Evolutionary conservation across 2,888 invertebrate genomes (phyloP).

Genomic region (Anthoptus insignis): DNA sequence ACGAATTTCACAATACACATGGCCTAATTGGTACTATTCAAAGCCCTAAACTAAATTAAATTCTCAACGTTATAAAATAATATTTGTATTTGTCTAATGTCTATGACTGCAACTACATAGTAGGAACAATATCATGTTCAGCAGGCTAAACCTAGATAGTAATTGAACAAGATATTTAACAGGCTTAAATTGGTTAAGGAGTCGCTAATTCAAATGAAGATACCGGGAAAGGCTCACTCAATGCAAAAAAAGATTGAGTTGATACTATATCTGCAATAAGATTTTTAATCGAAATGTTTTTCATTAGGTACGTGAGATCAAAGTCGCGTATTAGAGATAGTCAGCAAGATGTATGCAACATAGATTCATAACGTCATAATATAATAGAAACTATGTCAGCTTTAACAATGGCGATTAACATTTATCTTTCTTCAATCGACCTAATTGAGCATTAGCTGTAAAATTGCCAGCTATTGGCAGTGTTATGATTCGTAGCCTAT

Average conservation of each 20-base stretch:
- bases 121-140: no score
- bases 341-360: neutral
- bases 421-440: constrained; percentile 35
- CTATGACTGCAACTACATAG: no score
- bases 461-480: constrained; percentile 44
- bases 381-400: constrained; percentile 24
- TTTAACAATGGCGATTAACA: constrained; percentile 42
- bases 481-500: constrained; percentile 32
- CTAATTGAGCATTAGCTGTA: constrained; percentile 43
- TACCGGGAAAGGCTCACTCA: no score
- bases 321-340: neutral
- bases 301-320: no score
- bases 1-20: constrained; percentile 16
- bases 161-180: no score
- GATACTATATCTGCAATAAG: no score
- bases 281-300: no score
- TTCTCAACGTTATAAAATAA: no score
- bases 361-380: constrained; percentile 5
- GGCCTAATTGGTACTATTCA: constrained; percentile 10
- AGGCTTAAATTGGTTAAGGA: neutral
- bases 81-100: no score
- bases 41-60: neutral
- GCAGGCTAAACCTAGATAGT: no score
- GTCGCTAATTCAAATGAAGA: neutral
- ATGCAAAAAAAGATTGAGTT: no score